Evolutionary conservation across 1,140 invertebrate species (phyloP).

Genomic region (Drosophila grimshawi): DNA sequence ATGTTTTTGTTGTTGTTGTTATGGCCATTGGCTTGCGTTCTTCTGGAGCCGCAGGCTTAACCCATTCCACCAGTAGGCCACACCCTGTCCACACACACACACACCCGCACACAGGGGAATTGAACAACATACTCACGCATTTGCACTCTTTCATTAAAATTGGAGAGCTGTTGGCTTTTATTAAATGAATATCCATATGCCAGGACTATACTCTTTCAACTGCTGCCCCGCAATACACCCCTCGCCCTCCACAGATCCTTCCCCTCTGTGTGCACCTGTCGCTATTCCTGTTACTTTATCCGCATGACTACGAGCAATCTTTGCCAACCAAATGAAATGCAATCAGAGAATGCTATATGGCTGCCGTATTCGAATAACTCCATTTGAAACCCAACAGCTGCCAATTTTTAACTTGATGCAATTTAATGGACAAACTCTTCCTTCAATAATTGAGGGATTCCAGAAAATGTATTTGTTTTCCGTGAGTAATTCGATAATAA

Average conservation of each 20-base stretch:
- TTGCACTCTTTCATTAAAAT: slow-evolving; percentile 78
- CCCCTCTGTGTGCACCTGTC: not conserved
- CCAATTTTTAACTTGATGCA: too few relatives aligned
- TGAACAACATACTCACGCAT: slow-evolving; percentile 17
- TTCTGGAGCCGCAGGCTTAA: slow-evolving; percentile 42
- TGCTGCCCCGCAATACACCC: not conserved
- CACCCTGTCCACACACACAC: not conserved
- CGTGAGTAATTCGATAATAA: too few relatives aligned
- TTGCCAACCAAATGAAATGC: slow-evolving; percentile 23
- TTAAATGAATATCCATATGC: slow-evolving; percentile 75
- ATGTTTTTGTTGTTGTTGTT: slow-evolving; percentile 32
- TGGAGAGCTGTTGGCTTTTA: slow-evolving; percentile 76
- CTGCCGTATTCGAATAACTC: slow-evolving; percentile 17
- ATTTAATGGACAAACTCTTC: too few relatives aligned
- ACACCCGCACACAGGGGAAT: slow-evolving; percentile 1
- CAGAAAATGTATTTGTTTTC: too few relatives aligned
- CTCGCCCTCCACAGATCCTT: too few relatives aligned
- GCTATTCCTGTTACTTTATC: not conserved
- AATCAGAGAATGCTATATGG: slow-evolving; percentile 37
- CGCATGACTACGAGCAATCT: slow-evolving; percentile 12
- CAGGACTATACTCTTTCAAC: not conserved
- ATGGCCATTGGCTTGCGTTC: slow-evolving; percentile 30
- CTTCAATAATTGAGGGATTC: too few relatives aligned
- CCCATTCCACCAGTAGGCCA: not conserved
- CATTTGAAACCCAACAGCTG: not conserved